phyloP scores from a whole-genome alignment of 2,888 invertebrate genomes.

The Drosophila paramelanica region DNA sequence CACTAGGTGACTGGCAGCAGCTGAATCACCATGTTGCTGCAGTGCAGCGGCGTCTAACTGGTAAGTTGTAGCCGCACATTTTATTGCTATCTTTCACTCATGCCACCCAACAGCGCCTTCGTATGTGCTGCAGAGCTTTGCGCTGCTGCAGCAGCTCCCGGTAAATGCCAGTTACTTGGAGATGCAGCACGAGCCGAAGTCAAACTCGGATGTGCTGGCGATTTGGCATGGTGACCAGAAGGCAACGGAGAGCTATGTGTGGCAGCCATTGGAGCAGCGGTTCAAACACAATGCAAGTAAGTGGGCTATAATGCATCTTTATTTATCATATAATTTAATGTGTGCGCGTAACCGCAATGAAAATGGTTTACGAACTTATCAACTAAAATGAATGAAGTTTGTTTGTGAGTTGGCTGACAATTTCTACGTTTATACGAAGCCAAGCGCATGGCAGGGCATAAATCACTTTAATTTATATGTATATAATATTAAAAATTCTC shows the following conservation, averaged over 20 bases:
- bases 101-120: conserved; percentile 37
- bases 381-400: conserved; percentile 46
- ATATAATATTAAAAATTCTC: neutral
- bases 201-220: conserved; percentile 63
- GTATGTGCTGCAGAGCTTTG: conserved; percentile 73
- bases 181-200: conserved; percentile 46
- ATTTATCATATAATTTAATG: conserved; percentile 55
- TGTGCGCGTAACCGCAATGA: conserved; percentile 10
- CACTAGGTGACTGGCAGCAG: conserved; percentile 33
- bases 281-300: conserved; percentile 76
- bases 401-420: conserved; percentile 11
- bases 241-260: conserved; percentile 62
- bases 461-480: neutral
- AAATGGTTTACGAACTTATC: conserved; percentile 43
- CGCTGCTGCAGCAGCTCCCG: conserved; percentile 71
- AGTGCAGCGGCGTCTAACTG: conserved; percentile 56
- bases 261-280: conserved; percentile 59
- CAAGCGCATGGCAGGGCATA: no score
- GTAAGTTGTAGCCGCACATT: conserved; percentile 27
- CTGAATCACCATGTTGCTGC: conserved; percentile 48
- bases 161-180: conserved; percentile 58
- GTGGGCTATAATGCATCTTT: conserved; percentile 61
- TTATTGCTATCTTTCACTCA: neutral
- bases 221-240: conserved; percentile 48
- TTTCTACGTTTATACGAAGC: conserved; percentile 29